Evolutionary conservation across 2,797 vertebrate genomes (phyloP), one percentile per base, ranked within the genome.

Genomic region (Galagoides demidoff): DNA sequence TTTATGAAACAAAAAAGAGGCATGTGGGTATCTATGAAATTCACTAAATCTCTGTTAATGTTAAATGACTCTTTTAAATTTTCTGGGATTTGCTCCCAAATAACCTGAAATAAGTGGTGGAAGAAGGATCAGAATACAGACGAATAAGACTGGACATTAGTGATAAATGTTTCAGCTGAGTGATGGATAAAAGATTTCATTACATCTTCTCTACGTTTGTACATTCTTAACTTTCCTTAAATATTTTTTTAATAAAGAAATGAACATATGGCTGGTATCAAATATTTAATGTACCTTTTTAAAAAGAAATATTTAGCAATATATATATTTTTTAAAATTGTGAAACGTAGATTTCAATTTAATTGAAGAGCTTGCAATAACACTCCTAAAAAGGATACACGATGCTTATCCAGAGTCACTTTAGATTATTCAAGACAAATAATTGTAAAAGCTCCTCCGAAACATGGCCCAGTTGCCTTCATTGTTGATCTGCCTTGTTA

Each of bases 241-340:
- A n/a, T 73, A 43, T 82, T 82, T 89, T 95, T 79, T 57, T 27
- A 74, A 57, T 77, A 63, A 76, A 61, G 5, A 88, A 74, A 78
- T 34, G 27, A 66, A 74, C 17, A 49, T 20, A 20, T 27, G 34
- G 76, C 85, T 92, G 17, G 7, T 45, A 85, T 16, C 31, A 79
- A 49, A 85, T 66, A 84, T n/a, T 29, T n/a, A 79, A 55, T 34
- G 13, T 25, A 12, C 4, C 7, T 45, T 66, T 83, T 70, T 16
- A 17, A 10, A 63, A 89, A 71, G 9, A 78, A 70, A 87, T 81
- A 39, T 39, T 77, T 89, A 85, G 34, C 27, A 71, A 55, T 45
- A 39, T 13, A 9, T 3, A 39, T 23, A 9, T 2, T 43, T 61
- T 89, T 92, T 82, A 2, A 66, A 68, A 79, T 57, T 57, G 1